Evolutionary conservation across 2,113 vertebrate genomes (phyloP).

Genomic region (Amphilophus citrinellus): DNA sequence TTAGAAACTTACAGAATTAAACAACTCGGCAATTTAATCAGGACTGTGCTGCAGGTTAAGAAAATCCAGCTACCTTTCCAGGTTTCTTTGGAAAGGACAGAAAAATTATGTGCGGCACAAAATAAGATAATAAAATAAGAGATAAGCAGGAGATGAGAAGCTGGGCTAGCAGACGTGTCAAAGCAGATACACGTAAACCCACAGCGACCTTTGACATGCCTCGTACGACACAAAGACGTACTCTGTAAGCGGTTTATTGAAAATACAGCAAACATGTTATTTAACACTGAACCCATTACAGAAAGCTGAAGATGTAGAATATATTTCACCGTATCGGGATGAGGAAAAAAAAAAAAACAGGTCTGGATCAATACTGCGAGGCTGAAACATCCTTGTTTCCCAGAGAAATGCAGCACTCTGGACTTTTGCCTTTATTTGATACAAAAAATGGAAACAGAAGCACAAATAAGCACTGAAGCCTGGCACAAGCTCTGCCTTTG

Average conservation of each 20-base stretch:
- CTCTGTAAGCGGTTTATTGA: conserved; percentile 42
- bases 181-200: background rate
- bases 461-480: conserved; percentile 13
- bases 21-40: background rate
- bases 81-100: background rate
- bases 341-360: background rate
- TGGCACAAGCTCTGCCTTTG: background rate
- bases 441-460: conserved; percentile 15
- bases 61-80: accelerated
- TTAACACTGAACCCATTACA: conserved; percentile 36
- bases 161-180: background rate
- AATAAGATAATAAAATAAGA: background rate
- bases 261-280: conserved; percentile 43
- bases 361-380: background rate
- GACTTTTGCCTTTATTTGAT: conserved; percentile 21
- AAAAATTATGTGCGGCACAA: accelerated
- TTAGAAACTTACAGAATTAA: background rate
- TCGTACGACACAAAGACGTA: background rate
- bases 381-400: background rate
- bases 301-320: conserved; percentile 17
- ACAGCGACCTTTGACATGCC: background rate
- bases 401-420: background rate
- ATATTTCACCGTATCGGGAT: background rate
- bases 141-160: background rate
- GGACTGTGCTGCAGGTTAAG: background rate